Evolutionary conservation across 2,888 invertebrate species (phyloP), one percentile per base, ranked within the genome.

Genomic region (Drosophila atroscutellata): DNA sequence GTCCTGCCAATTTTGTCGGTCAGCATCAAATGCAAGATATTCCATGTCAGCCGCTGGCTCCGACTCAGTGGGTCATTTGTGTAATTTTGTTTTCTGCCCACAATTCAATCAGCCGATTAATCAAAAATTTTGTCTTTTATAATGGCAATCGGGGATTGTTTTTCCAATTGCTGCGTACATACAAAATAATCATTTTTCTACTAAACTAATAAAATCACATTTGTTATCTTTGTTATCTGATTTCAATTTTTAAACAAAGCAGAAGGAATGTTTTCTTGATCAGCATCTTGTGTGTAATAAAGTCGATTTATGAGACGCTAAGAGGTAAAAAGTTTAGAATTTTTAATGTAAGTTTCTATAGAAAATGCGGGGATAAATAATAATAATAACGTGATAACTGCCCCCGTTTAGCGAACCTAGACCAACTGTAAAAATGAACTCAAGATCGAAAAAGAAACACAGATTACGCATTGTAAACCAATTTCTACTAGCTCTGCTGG

Each of bases 1-100:
- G 75, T 77, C 71, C 80, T 81, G 71, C 58, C 51, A 49, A 77
- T 65, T 78, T 61, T 36, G 39, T 42, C 49, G 49, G 13, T 42
- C 42, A 28, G 69, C 26, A 55, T 30, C 59, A 58, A 39, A 42
- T 66, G 56, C 45, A 58, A 32, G 37, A 20, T 5, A 36, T 63
- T 49, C 30, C 49, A 50, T 54, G 64, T 39, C 56, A 52, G 63
- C 57, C 15, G 2, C 45, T 15, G 8, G 15, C 55, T 45, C 11
- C 28, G 34, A 13, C 0, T n/a, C 13, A 18, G 34, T n/a, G 50
- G 26, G 28, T 45, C 7, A 59, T 58, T 47, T 47, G 26, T 34
- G 39, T 28, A 11, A 11, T 18, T 34, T 47, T 36, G 2, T 26
- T 26, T 24, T 52, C 36, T 52, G 42, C 24, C n/a, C 28, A 18